Evolutionary conservation across 2,888 invertebrate genomes (phyloP), one percentile per base, ranked within the genome.

Genomic region (Heliconius hortense): DNA sequence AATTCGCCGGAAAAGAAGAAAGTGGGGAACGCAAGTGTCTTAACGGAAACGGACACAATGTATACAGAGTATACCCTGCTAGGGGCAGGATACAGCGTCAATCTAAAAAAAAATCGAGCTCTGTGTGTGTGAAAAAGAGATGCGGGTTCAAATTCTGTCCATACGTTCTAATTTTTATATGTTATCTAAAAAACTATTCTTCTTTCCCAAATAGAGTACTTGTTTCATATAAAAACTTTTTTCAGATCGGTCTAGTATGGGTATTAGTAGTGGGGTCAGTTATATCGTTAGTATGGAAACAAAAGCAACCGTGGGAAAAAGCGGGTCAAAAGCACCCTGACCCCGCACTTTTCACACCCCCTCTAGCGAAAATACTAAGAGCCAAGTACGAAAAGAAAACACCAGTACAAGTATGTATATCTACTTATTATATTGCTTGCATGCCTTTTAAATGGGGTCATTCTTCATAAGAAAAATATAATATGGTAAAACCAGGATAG

Each of bases 331-430:
- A 81, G 0, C 85, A 87, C 53, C 93, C 93, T 7, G 88, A 93
- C 83, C 93, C 93, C 0, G 89, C 88, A 18, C 86, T 93, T 48
- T 93, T 93, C 82, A 92, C 91, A 0, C 93, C 93, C 0, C 90
- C 89, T 2, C 83, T 93, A 26, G 93, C 93, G 1, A 83, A 76
- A 1, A 79, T 83, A 53, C 81, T 93, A 3, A 80, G 86, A 62
- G 80, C 80, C 0, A 84, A 78, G 26, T 81, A 82, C 26, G 82
- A 81, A 4, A 83, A 84, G 31, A 84, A 77, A 67, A 15, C 77
- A 21, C 70, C 56, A 43, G 80, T 85, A 4, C 89, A 91, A 90
- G 92, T 92, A 83, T 73, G 64, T 59, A n/a, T 53, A 26, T 53
- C 43, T 48, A 31, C 7, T 31, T 7, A 21, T 18, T 2, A 28